Percentiles rank a stretch among this genome's conserved stretches.
These are phyloP conservation scores for Ptychoptera contaminata DNA, from an alignment of 2,888 invertebrate species.

Conservation along the genomic window DNA sequence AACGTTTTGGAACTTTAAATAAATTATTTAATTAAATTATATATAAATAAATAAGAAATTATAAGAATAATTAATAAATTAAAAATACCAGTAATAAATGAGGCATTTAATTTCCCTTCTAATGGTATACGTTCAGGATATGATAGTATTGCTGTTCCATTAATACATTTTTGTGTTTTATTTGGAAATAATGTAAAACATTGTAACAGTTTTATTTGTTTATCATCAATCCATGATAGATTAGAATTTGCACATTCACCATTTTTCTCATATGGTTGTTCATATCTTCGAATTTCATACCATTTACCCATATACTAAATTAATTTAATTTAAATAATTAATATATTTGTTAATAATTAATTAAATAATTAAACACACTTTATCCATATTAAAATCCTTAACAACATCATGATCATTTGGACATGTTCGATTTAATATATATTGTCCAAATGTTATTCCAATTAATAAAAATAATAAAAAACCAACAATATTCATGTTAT, in stretches of 20 bases:
- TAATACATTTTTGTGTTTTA: neutral
- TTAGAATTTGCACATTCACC: constrained; percentile 1
- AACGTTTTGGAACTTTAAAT: neutral
- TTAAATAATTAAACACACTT: too few relatives aligned
- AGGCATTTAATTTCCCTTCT: constrained; percentile 3
- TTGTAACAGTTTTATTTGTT: neutral
- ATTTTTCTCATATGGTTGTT: constrained; percentile 1
- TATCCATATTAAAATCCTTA: too few relatives aligned
- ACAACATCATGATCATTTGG: too few relatives aligned
- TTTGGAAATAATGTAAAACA: neutral
- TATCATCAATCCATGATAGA: neutral
- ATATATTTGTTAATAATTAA: too few relatives aligned
- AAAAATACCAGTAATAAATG: neutral
- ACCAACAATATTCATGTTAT: too few relatives aligned
- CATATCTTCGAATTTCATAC: constrained; percentile 2
- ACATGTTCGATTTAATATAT: too few relatives aligned
- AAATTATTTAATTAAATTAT: neutral
- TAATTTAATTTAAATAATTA: too few relatives aligned
- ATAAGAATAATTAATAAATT: neutral
- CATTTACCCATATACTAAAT: constrained; percentile 1
- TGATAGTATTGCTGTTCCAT: constrained; percentile 2
- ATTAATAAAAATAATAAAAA: too few relatives aligned
- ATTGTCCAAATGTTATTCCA: too few relatives aligned
- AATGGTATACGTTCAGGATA: constrained; percentile 1
- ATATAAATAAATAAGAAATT: neutral